A percentile compares a stretch with the other conserved stretches of the same genome.
phyloP scores from a whole-genome alignment of 2,113 vertebrate genomes.

The Cephalopholis sonnerati region DNA sequence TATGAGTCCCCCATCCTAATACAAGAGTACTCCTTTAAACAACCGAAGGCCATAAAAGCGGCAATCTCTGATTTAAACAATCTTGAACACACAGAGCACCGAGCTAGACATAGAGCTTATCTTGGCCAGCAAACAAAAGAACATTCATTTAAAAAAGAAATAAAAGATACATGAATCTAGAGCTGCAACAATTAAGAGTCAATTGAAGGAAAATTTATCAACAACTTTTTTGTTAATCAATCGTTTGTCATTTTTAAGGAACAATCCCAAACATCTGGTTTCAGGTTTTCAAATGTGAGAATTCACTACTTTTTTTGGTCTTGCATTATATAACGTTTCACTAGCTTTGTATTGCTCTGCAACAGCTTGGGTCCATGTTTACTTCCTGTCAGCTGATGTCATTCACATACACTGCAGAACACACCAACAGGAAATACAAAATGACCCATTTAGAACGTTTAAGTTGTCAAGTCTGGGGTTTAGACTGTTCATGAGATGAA shows the following conservation, averaged over 20 bases:
- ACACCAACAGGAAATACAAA: too few species aligned
- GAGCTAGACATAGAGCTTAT: constrained; percentile 22
- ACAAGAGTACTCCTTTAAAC: constrained; percentile 1
- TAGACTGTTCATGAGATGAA: neutral
- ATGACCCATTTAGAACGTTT: neutral
- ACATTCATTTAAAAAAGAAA: neutral
- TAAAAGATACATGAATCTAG: neutral
- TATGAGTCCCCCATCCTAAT: neutral
- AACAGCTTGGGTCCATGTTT: too few species aligned
- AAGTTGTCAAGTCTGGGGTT: neutral
- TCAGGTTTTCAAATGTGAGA: neutral
- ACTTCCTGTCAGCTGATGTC: too few species aligned
- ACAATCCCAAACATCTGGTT: neutral
- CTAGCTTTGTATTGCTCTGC: too few species aligned
- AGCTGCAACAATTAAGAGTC: neutral
- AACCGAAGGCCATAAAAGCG: neutral
- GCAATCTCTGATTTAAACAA: neutral
- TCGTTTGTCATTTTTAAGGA: neutral
- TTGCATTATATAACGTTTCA: too few species aligned
- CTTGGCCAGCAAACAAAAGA: neutral
- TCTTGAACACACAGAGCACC: constrained; percentile 4
- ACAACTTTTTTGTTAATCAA: neutral
- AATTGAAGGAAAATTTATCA: neutral
- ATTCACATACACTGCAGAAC: too few species aligned
- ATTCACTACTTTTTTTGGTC: neutral